Evolutionary conservation across 1,140 invertebrate genomes (phyloP).

Genomic region (Cydia fagiglandana): DNA sequence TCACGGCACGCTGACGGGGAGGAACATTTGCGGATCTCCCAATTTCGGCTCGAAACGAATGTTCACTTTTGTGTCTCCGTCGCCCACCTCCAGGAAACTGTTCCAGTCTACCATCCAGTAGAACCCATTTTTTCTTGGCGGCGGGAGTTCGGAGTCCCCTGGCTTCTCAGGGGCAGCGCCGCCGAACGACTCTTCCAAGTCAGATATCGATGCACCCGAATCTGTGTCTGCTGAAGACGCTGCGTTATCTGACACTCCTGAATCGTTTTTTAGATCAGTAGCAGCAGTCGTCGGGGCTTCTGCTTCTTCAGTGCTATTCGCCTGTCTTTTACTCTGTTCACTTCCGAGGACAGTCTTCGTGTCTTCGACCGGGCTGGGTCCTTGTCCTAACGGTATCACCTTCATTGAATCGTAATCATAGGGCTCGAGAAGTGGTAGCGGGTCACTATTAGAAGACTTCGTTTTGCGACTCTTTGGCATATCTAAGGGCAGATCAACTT

Average conservation of each 20-base stretch:
- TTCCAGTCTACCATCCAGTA: conserved; percentile 93
- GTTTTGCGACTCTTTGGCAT: conserved; percentile 61
- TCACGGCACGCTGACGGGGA: conserved; percentile 84
- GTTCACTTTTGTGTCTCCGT: conserved; percentile 87
- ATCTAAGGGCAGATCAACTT: conserved; percentile 59
- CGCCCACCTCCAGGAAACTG: conserved; percentile 89
- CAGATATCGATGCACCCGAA: conserved; percentile 78
- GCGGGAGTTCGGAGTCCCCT: conserved; percentile 81
- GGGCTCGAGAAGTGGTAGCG: conserved; percentile 56
- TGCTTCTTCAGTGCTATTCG: conserved; percentile 61
- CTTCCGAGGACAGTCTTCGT: conserved; percentile 57
- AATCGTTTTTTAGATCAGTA: conserved; percentile 44
- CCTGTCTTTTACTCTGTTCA: conserved; percentile 73
- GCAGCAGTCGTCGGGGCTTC: conserved; percentile 58
- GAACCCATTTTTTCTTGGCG: conserved; percentile 85
- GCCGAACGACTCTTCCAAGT: conserved; percentile 88
- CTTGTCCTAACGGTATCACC: conserved; percentile 69
- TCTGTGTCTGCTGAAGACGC: conserved; percentile 51
- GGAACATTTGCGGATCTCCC: conserved; percentile 87
- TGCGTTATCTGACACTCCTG: conserved; percentile 32
- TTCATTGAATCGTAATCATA: conserved; percentile 70
- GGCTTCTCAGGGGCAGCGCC: conserved; percentile 78
- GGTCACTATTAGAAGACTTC: conserved; percentile 48
- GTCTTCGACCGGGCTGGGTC: conserved; percentile 58
- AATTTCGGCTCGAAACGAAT: conserved; percentile 88